phyloP scores from a whole-genome alignment of 92 coral and sea anemone species.

The Parazoanthus swiftii region DNA sequence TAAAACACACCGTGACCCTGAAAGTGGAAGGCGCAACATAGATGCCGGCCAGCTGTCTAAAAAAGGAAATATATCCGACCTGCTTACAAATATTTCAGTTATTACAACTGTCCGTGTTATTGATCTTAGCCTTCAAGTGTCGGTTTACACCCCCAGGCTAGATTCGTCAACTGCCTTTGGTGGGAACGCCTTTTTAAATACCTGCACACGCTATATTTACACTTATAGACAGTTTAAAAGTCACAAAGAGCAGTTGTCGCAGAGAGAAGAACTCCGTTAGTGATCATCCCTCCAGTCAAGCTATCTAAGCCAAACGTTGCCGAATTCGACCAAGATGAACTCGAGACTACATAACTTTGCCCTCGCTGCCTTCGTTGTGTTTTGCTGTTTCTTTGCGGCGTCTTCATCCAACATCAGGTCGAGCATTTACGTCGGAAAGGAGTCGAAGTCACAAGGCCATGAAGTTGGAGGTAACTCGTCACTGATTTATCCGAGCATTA shows the following conservation, averaged over 20 bases:
- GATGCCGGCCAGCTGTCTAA: slow-evolving; percentile 25
- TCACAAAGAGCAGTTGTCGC: background rate
- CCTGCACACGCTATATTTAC: background rate
- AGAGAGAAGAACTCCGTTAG: background rate
- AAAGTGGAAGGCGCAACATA: background rate
- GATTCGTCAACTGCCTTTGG: background rate
- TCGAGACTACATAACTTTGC: background rate
- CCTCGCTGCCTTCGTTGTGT: background rate
- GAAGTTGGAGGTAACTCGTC: slow-evolving; percentile 12
- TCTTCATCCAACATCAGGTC: background rate
- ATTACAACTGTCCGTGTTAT: slow-evolving; percentile 14
- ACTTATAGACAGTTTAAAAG: background rate
- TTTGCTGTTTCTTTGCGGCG: background rate
- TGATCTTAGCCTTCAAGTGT: background rate
- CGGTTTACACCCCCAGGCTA: slow-evolving; percentile 24
- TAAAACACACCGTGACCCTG: too few species aligned
- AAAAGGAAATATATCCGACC: slow-evolving; percentile 28
- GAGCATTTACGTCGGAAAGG: slow-evolving; percentile 29
- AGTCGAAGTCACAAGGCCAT: slow-evolving; percentile 8
- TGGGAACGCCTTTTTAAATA: slow-evolving; percentile 34
- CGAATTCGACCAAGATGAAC: background rate
- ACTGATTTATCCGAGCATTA: background rate
- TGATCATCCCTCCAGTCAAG: background rate
- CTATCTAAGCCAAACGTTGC: background rate
- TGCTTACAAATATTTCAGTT: slow-evolving; percentile 3